Evolutionary conservation across 2,797 vertebrate species (phyloP), one percentile per base, ranked within the genome.

Genomic region (Phyllotis vaccarum): DNA sequence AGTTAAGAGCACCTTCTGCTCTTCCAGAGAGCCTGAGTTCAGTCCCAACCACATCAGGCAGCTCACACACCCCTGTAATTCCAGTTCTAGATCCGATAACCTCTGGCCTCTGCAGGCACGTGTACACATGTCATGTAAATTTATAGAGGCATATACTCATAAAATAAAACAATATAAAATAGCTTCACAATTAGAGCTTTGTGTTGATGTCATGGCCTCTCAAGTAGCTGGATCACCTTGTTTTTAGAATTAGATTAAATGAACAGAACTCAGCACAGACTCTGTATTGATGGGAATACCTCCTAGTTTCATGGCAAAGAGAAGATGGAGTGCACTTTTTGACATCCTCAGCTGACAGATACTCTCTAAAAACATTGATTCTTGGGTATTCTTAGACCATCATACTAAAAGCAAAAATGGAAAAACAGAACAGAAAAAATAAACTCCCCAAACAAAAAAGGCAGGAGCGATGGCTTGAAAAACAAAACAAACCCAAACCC

Each of bases 201-300:
- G n/a, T 78, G 12, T 93, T 0, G 3, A 37, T 87, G 5, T 79
- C 75, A 46, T 70, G 79, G 70, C 66, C 31, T 81, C 9, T 81
- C 37, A 68, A 40, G 66, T 90, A 52, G 31, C 74, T 68, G 86
- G 74, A 27, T 70, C 58, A 34, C 83, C 27, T 43, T 62, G 40
- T 24, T 24, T 95, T 92, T 87, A 64, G 31, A 83, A 80, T 56
- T 89, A 72, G 54, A 27, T 13, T 93, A 16, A 76, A n/a, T 54
- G 58, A 62, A 31, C 82, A 90, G 54, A 95, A 66, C 34, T 60
- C 34, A 68, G 62, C 27, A 16, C 37, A 85, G 43, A 91, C 74
- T 92, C 52, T n/a, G 62, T 31, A 22, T 75, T 79, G 80, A 70
- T 82, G 68, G 8, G 9, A 16, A 24, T 74, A 56, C 27, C 7